Percentiles rank a stretch among this genome's conserved stretches.
Conservation (phyloP, 1,140 invertebrate genomes). For the Cydia strobilella region DNA sequence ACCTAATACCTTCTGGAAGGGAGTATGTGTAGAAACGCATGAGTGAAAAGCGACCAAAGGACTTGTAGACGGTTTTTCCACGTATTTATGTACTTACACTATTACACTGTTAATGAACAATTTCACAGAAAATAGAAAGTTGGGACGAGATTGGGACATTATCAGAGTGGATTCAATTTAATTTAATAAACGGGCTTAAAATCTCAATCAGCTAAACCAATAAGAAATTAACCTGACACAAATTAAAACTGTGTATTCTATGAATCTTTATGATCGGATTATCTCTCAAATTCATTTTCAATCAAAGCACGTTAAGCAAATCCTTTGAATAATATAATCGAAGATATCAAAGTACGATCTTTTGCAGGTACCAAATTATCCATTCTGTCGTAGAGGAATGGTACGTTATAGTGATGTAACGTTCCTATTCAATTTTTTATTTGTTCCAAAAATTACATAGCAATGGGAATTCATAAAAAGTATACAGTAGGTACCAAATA, state of each 20-base stretch:
- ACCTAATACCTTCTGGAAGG: too few relatives aligned
- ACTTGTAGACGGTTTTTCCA: too few relatives aligned
- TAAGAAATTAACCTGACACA: background rate
- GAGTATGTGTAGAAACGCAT: too few relatives aligned
- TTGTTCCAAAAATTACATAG: too few relatives aligned
- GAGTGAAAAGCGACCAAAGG: too few relatives aligned
- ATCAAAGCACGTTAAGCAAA: constrained; percentile 5
- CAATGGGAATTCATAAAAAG: too few relatives aligned
- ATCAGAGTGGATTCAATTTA: too few relatives aligned
- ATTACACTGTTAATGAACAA: too few relatives aligned
- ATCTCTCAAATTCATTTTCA: constrained; percentile 15
- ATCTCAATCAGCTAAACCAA: background rate
- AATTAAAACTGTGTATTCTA: background rate
- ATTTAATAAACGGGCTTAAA: background rate
- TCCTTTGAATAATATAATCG: constrained; percentile 22
- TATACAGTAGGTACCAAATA: too few relatives aligned
- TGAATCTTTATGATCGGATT: background rate
- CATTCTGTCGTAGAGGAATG: background rate
- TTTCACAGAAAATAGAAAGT: too few relatives aligned
- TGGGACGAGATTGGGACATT: too few relatives aligned
- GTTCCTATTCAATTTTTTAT: background rate
- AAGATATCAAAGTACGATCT: constrained; percentile 20
- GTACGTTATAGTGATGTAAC: background rate
- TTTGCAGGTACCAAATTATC: constrained; percentile 20
- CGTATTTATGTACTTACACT: too few relatives aligned